Percentiles rank a stretch among this genome's conserved stretches.
phyloP scores from a whole-genome alignment of 2,888 invertebrate genomes.

The Willowsia nigromaculata region DNA sequence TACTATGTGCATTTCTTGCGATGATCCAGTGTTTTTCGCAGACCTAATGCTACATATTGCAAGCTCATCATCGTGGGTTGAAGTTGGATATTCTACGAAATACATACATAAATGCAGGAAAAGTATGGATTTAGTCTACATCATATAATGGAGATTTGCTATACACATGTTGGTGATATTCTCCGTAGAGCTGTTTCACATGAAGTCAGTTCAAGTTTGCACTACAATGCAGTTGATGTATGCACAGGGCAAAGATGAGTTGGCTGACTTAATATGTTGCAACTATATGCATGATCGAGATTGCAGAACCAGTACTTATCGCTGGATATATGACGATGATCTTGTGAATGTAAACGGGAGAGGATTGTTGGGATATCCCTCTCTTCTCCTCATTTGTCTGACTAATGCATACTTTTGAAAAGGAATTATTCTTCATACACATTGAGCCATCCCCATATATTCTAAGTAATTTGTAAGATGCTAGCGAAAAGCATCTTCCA shows the following conservation, averaged over 20 bases:
- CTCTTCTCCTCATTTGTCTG: background rate
- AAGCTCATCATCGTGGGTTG: constrained; percentile 34
- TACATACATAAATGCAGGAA: background rate
- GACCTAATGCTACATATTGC: background rate
- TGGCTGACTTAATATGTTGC: background rate
- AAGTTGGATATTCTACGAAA: constrained; percentile 40
- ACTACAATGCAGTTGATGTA: background rate
- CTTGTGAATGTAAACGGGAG: background rate
- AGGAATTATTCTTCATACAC: background rate
- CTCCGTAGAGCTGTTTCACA: no score
- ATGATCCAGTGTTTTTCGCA: background rate
- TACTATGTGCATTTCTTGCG: background rate
- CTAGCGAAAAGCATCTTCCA: background rate
- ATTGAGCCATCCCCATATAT: background rate
- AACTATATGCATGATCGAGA: background rate
- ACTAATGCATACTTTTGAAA: background rate
- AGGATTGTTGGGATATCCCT: constrained; percentile 35
- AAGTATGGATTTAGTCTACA: background rate
- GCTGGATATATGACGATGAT: background rate
- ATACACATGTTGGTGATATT: no score
- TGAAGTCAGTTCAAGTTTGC: background rate
- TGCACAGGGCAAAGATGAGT: background rate
- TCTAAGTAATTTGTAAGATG: background rate
- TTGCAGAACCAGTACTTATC: background rate
- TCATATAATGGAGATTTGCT: no score